Percentiles rank a stretch among this genome's conserved stretches.
phyloP scores from a whole-genome alignment of 2,113 vertebrate genomes.

The Cariama cristata region DNA sequence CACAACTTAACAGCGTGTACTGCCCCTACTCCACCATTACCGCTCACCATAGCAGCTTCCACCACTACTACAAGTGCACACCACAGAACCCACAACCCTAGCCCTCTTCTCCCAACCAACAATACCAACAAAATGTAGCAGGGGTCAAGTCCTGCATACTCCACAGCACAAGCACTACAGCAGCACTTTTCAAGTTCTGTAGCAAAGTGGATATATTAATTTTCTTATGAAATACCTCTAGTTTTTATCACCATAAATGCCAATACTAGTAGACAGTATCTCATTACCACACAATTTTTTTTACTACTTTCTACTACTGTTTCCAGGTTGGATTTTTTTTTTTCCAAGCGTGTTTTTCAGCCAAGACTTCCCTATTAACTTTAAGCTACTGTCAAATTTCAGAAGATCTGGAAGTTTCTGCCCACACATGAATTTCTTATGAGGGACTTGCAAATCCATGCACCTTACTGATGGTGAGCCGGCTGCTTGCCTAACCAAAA shows the following conservation, averaged over 20 bases:
- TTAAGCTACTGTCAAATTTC: background rate
- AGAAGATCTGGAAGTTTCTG: background rate
- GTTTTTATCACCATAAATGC: background rate
- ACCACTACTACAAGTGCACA: background rate
- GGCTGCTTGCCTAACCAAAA: background rate
- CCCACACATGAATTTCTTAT: background rate
- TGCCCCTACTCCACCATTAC: background rate
- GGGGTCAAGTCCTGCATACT: background rate
- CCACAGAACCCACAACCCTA: background rate
- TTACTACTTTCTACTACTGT: background rate
- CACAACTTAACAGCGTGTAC: background rate
- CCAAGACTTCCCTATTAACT: background rate
- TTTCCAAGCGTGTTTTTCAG: background rate
- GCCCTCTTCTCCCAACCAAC: background rate
- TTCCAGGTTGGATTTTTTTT: background rate
- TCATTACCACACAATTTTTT: background rate
- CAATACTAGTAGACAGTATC: background rate
- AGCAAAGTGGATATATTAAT: rapidly evolving
- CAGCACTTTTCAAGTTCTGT: background rate
- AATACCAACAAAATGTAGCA: background rate
- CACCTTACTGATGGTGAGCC: background rate
- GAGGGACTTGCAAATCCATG: background rate
- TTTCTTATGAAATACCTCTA: background rate
- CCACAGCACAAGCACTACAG: background rate
- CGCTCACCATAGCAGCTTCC: background rate